Evolutionary conservation across 2,797 vertebrate genomes (phyloP), one percentile per base, ranked within the genome.

Genomic region (Coracias cyanogaster): DNA sequence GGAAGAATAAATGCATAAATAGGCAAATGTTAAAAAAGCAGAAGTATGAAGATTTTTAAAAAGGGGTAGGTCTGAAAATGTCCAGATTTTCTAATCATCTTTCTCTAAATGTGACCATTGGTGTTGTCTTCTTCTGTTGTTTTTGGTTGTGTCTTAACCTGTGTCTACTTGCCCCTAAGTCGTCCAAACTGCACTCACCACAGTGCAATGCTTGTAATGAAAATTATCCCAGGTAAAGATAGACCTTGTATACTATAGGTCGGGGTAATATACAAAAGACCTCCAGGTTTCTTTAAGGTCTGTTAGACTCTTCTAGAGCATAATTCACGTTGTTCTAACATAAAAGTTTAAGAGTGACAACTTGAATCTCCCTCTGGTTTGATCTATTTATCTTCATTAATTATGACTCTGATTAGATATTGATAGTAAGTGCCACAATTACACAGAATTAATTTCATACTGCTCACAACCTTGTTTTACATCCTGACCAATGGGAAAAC

Each of bases 351-450:
- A 79, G 8, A 41, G n/a, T n/a, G 41, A 39, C 18, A 35, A 31
- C 31, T 52, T 4, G 3, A 77, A 73, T 73, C 15, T 70, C 20
- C 43, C 48, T 37, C 33, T 83, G 57, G 31, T 70, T 57, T 60
- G 15, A 11, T 52, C 24, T 43, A 7, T 74, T 58, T 64, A 21
- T 83, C 84, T 88, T 94, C 58, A 64, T 86, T 74, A 89, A 74
- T 78, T 90, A 82, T 74, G 7, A 76, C 21, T 72, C 60, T 79
- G 58, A 82, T 90, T 94, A 79, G 49, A 60, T 91, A 89, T 89
- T 0, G 8, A 93, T 35, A 80, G 46, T 64, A 85, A 76, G 5
- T 46, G 24, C 28, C 58, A 82, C 85, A 94, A 79, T 52, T 48
- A 76, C 45, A 60, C 0, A 2, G 39, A 78, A 76, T 85, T 64